phyloP scores from a whole-genome alignment of 2,797 vertebrate genomes.

The Moxostoma hubbsi region DNA sequence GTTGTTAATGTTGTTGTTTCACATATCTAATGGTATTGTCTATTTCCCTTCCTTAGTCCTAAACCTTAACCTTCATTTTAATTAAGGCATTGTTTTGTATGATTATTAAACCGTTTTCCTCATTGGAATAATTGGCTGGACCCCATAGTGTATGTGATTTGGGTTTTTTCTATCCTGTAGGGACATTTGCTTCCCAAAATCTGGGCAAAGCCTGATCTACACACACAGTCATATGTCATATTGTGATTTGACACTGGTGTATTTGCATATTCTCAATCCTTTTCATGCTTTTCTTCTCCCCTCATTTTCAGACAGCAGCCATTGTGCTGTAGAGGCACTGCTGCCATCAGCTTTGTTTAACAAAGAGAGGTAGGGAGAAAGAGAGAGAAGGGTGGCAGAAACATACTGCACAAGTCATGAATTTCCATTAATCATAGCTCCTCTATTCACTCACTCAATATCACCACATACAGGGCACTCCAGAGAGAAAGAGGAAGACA shows the following conservation, averaged over 20 bases:
- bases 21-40: no score
- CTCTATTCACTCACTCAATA: conserved; percentile 62
- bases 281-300: conserved; percentile 59
- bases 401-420: conserved; percentile 67
- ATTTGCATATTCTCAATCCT: conserved; percentile 51
- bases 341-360: conserved; percentile 64
- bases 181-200: no score
- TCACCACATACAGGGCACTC: conserved; percentile 69
- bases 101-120: no score
- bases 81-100: no score
- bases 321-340: conserved; percentile 51
- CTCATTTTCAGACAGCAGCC: conserved; percentile 46
- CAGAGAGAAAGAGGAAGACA: conserved; percentile 31
- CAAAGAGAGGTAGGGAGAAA: conserved; percentile 2
- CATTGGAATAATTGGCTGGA: no score
- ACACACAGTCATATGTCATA: neutral
- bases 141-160: no score
- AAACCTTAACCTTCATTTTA: no score
- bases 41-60: no score
- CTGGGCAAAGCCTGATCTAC: neutral
- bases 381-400: conserved; percentile 38
- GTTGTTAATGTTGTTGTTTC: no score
- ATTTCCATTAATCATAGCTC: conserved; percentile 75
- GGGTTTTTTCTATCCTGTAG: no score
- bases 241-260: conserved; percentile 2